Percentiles rank a stretch among this genome's conserved stretches.
These are phyloP conservation scores for Sorex fumeus DNA, from an alignment of 2,113 vertebrate species.

Conservation along the genomic window DNA sequence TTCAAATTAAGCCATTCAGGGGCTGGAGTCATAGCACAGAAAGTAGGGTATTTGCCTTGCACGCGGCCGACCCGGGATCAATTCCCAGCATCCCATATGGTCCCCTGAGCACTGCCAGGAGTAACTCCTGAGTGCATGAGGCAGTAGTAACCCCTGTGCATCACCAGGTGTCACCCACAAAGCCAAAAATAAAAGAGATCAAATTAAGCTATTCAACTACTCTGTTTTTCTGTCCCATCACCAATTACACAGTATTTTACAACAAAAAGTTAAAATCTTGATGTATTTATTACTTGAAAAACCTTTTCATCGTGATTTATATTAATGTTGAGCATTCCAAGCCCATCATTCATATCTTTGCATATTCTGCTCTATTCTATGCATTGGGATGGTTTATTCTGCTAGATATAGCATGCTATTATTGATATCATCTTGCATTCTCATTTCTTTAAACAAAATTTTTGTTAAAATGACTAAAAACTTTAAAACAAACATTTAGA, in stretches of 20 bases:
- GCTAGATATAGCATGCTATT: conserved; percentile 15
- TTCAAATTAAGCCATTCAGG: not conserved
- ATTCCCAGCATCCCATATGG: too few species aligned
- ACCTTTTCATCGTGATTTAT: conserved; percentile 20
- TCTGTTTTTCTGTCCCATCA: conserved; percentile 26
- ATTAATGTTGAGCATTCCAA: conserved; percentile 14
- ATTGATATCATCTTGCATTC: conserved; percentile 51
- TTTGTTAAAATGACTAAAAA: conserved; percentile 72
- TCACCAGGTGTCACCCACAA: too few species aligned
- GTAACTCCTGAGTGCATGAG: too few species aligned
- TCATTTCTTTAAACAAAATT: conserved; percentile 21
- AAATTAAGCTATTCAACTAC: conserved; percentile 3
- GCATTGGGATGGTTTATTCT: not conserved
- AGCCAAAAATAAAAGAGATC: too few species aligned
- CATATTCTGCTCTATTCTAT: not conserved
- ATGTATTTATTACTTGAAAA: conserved; percentile 48
- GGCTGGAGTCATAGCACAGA: too few species aligned
- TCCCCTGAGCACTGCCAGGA: too few species aligned
- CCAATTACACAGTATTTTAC: conserved; percentile 35
- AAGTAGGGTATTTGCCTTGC: too few species aligned
- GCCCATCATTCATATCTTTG: not conserved
- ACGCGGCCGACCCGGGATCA: too few species aligned
- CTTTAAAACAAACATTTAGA: conserved; percentile 53
- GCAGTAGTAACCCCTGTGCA: too few species aligned
- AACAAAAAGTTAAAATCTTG: conserved; percentile 36